Percentiles rank a stretch among this genome's conserved stretches.
These are phyloP conservation scores for Hystrix cristata DNA, from an alignment of 2,113 vertebrate genomes.

Conservation along the genomic window DNA sequence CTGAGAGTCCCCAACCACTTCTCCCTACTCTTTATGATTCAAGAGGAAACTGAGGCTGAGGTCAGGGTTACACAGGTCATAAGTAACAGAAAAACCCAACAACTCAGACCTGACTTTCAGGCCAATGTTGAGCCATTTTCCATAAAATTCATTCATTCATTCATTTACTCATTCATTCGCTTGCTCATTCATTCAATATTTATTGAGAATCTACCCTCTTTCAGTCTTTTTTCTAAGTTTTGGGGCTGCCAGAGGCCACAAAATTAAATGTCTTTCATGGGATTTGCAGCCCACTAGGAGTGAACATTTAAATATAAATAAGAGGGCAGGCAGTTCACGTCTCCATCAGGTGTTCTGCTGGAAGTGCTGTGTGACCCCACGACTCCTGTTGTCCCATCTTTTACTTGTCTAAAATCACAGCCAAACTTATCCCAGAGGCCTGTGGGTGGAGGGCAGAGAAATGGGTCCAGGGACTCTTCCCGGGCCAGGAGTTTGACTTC, in stretches of 20 bases:
- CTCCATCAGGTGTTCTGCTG: neutral
- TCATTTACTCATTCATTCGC: neutral
- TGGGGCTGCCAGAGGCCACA: neutral
- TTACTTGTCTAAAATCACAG: neutral
- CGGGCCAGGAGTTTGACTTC: neutral
- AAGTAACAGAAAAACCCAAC: neutral
- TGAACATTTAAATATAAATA: rapidly evolving
- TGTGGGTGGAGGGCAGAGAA: neutral
- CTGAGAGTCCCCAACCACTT: neutral
- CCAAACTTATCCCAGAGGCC: neutral
- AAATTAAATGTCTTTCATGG: neutral
- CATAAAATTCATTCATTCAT: neutral
- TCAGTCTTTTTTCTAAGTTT: neutral
- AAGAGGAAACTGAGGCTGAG: neutral
- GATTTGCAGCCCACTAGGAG: neutral
- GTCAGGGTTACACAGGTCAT: neutral
- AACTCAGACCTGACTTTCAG: neutral
- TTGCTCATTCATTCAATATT: neutral
- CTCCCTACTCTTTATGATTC: neutral
- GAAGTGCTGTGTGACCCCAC: neutral
- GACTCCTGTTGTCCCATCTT: neutral
- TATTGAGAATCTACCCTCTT: neutral
- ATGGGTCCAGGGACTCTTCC: neutral
- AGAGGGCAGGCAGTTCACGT: too few species aligned
- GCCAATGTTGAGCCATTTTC: neutral